Evolutionary conservation across 2,888 invertebrate species (phyloP), one percentile per base, ranked within the genome.

Genomic region (Micropterix aruncella): DNA sequence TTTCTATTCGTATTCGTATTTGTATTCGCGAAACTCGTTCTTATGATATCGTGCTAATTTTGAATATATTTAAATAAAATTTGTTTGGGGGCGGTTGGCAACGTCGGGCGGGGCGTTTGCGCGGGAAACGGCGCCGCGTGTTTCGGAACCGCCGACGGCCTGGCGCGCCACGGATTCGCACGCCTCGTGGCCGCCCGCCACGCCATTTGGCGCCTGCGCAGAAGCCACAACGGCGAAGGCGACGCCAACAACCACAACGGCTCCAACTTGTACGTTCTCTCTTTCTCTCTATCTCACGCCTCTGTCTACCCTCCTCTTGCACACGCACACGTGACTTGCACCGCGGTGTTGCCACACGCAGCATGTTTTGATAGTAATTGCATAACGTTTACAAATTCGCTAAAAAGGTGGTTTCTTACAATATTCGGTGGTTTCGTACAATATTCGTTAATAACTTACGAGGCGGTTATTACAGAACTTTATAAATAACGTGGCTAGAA

Each of bases 141-240:
- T n/a, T 59, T 61, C 62, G 61, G 63, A 63, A 60, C 60, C 55
- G 55, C 54, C 56, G 55, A 60, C 63, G 66, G 62, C 57, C 76
- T 79, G 79, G 79, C 78, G 72, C 76, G 77, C 56, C 77, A 79
- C 76, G 75, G 77, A 55, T 73, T 79, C 65, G 79, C 77, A 63
- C 75, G 79, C 66, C 75, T 79, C 61, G 79, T 79, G 74, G 79
- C 79, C 65, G 78, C 78, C 56, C 77, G 78, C 66, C 77, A 77
- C 71, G 78, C 79, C 73, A 74, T 79, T 73, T 79, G 78, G 78
- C 74, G 78, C 59, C 71, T 78, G 61, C 70, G 79, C 58, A 58
- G 65, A 46, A 12, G 27, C 56, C 62, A 48, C 62, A 62, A 47
- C 49, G 56, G 53, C 48, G 53, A 48, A 40, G 47, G 18, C 36